Evolutionary conservation across 1,140 invertebrate genomes (phyloP).

Genomic region (Pinna nobilis): DNA sequence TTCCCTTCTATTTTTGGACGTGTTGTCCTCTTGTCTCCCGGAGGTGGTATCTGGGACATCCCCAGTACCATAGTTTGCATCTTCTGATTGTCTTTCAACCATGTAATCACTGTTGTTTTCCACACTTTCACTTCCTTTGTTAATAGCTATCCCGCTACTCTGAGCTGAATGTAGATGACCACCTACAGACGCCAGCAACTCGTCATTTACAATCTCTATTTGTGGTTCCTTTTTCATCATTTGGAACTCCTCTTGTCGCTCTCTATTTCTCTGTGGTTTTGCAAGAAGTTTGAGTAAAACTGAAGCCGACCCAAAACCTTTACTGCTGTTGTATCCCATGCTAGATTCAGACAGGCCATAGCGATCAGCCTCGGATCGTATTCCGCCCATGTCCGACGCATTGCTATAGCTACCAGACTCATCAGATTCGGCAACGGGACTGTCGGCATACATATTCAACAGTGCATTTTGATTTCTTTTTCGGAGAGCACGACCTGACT

Average conservation of each 20-base stretch:
- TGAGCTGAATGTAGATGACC: no score
- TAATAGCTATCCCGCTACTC: no score
- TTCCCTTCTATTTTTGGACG: neutral
- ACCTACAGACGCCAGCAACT: no score
- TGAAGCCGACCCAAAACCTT: constrained; percentile 13
- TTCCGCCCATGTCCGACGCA: constrained; percentile 1
- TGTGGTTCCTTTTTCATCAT: no score
- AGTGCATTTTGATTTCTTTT: neutral
- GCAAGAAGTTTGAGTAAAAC: constrained; percentile 13
- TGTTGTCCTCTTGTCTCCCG: neutral
- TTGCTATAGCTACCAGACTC: neutral
- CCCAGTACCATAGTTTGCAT: no score
- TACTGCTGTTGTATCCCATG: neutral
- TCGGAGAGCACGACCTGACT: neutral
- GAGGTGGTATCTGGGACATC: no score
- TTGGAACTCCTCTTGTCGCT: no score
- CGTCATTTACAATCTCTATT: no score
- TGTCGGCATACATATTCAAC: constrained; percentile 2
- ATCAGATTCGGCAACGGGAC: neutral
- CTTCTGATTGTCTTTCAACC: no score
- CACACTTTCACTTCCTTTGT: no score
- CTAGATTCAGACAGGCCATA: constrained; percentile 2
- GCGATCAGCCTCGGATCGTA: neutral
- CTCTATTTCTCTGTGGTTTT: constrained; percentile 8
- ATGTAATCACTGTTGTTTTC: no score